phyloP scores from a whole-genome alignment of 2,113 vertebrate species.

The Ceuthmochares aereus region DNA sequence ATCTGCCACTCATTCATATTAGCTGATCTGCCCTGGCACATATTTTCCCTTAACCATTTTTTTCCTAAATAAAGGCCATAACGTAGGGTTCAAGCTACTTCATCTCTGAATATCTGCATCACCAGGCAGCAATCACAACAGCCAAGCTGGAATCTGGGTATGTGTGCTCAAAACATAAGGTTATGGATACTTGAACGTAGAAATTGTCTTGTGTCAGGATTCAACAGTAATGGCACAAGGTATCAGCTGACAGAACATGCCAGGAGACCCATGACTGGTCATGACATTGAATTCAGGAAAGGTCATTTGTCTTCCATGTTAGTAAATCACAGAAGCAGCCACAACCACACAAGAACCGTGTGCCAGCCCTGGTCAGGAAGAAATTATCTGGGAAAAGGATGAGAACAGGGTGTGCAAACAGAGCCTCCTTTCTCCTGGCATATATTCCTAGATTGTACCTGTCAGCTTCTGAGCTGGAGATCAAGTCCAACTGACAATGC shows the following conservation, averaged over 20 bases:
- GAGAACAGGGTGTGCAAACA: neutral
- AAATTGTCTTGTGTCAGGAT: neutral
- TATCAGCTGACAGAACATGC: neutral
- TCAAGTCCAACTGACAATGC: neutral
- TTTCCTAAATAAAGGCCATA: neutral
- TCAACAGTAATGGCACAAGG: neutral
- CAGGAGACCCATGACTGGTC: neutral
- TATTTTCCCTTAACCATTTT: neutral
- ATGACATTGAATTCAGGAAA: neutral
- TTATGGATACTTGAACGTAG: rapidly evolving
- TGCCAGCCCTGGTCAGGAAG: neutral
- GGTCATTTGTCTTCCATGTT: neutral
- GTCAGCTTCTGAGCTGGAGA: neutral
- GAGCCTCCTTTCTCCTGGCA: neutral
- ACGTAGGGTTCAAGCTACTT: neutral
- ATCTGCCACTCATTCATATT: neutral
- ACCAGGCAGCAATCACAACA: neutral
- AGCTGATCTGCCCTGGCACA: neutral
- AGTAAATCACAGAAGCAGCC: neutral
- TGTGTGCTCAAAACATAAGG: neutral
- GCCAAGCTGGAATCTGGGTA: neutral
- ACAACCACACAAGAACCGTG: neutral
- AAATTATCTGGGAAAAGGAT: neutral
- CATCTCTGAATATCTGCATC: neutral
- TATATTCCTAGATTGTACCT: neutral